Evolutionary conservation across 2,113 vertebrate species (phyloP), one percentile per base, ranked within the genome.

Genomic region (Solea solea): DNA sequence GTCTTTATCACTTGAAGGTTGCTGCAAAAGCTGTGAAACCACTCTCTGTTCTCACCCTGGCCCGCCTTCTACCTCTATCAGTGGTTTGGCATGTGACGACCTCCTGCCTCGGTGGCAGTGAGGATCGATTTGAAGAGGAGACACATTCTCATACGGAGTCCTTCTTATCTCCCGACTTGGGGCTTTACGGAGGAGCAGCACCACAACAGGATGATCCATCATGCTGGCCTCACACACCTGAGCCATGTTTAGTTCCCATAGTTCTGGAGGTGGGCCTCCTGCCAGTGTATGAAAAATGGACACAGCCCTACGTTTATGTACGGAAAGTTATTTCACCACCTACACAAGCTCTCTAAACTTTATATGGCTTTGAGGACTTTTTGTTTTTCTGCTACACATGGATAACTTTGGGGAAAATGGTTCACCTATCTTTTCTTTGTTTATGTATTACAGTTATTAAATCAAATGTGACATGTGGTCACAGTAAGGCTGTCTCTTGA

Each of bases 131-230:
- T 84, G 78, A 78, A 78, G 80, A 74, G 78, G 81, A 85, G 87
- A 85, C 81, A 78, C 84, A 82, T 69, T 82, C 84, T 86, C 82
- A 76, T 86, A 83, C 48, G 77, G 67, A 69, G 65, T 76, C 71
- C 53, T 88, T 69, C 91, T 93, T 93, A 93, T 93, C 91, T 86
- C 74, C 73, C 84, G 76, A 82, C 85, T 80, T 78, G 3, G 86
- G 86, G 68, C 87, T 85, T 64, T 76, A 85, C 69, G 72, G 86
- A 87, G 80, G 80, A 76, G 83, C 82, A 78, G 86, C 66, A 71
- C 73, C 86, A 67, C 85, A 87, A 78, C 91, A 84, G 90, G 74
- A 80, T 65, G 80, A 90, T 92, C 84, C 83, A 91, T 90, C 90
- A 90, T 78, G 81, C 65, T 67, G 83, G 88, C 74, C 89, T 86